Evolutionary conservation across 2,113 vertebrate genomes (phyloP).

Genomic region (Taxidea taxus): DNA sequence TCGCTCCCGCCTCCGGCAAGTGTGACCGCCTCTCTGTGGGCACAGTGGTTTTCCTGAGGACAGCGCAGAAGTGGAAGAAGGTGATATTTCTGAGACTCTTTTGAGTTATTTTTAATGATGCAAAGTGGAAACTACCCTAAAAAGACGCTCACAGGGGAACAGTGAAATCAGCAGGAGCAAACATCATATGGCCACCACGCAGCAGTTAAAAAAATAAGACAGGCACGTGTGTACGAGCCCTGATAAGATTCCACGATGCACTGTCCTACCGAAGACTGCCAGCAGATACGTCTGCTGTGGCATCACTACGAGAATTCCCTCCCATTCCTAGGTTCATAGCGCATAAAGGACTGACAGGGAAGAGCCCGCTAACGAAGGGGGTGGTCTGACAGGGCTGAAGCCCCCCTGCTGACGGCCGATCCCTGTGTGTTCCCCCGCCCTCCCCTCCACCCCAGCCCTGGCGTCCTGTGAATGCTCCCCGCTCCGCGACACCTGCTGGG

Average conservation of each 20-base stretch:
- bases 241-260: background rate
- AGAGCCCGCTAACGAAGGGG: rapidly evolving
- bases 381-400: too few species aligned
- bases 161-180: background rate
- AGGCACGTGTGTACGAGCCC: rapidly evolving
- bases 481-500: background rate
- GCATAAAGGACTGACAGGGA: background rate
- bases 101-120: background rate
- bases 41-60: background rate
- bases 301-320: background rate
- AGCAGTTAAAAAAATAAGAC: background rate
- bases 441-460: background rate
- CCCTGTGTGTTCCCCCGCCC: too few species aligned
- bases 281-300: background rate
- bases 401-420: rapidly evolving
- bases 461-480: rapidly evolving
- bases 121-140: background rate
- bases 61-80: background rate
- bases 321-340: background rate
- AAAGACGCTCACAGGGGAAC: background rate
- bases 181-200: background rate
- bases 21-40: background rate
- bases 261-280: background rate
- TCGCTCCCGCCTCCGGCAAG: background rate
- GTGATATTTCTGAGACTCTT: rapidly evolving